Conservation (phyloP, 2,888 invertebrate species). For the Ephialtes manifestator region DNA sequence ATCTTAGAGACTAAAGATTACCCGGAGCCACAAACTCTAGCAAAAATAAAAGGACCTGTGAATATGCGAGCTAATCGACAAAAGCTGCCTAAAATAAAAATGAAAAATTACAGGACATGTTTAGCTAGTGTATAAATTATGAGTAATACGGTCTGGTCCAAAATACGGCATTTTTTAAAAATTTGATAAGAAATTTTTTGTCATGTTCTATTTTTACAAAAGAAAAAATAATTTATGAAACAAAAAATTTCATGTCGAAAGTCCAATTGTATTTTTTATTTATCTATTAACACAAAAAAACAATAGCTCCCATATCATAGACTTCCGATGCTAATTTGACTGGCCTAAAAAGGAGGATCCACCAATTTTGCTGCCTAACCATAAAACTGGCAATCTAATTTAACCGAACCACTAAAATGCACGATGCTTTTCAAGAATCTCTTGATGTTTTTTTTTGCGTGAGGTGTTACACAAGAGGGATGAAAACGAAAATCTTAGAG, state of each 20-base stretch:
- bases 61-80: slow-evolving; percentile 5
- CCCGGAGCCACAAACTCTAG: slow-evolving; percentile 13
- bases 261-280: too few relatives aligned
- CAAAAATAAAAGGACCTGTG: slow-evolving; percentile 8
- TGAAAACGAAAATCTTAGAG: neutral
- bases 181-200: too few relatives aligned
- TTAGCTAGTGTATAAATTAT: too few relatives aligned
- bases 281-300: too few relatives aligned
- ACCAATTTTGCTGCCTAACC: neutral
- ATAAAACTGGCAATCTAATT: neutral
- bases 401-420: neutral
- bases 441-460: neutral
- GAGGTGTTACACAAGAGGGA: neutral
- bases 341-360: neutral
- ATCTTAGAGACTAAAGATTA: neutral
- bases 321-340: neutral
- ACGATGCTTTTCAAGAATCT: neutral
- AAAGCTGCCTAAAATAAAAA: neutral
- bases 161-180: too few relatives aligned
- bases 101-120: too few relatives aligned
- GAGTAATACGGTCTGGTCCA: too few relatives aligned
- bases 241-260: too few relatives aligned
- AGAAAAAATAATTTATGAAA: too few relatives aligned
- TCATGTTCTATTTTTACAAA: too few relatives aligned
- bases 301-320: too few relatives aligned